A percentile compares a stretch with the other conserved stretches of the same genome.
phyloP scores from a whole-genome alignment of 2,797 vertebrate species.

The Chiroxiphia lanceolata region DNA sequence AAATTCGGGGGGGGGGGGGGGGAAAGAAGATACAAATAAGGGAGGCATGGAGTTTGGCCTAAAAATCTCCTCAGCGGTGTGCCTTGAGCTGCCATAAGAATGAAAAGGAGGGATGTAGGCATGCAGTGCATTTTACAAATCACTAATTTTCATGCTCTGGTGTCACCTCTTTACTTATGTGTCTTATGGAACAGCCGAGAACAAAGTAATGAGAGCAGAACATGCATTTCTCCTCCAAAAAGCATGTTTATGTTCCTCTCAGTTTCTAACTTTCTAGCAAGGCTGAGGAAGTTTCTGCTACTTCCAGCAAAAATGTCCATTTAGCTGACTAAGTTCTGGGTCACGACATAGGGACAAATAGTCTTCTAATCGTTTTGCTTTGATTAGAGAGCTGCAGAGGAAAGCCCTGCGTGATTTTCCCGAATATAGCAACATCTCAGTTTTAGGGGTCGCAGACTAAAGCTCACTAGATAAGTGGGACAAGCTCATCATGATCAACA shows the following conservation, averaged over 20 bases:
- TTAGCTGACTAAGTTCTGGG: background rate
- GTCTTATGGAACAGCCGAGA: background rate
- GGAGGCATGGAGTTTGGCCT: background rate
- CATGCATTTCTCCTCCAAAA: background rate
- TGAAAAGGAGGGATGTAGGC: background rate
- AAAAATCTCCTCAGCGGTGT: background rate
- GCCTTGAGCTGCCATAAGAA: background rate
- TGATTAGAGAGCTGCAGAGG: too few species aligned
- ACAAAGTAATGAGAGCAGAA: background rate
- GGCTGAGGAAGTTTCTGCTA: background rate
- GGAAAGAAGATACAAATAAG: fast-evolving
- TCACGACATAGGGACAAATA: background rate
- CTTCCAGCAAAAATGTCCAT: background rate
- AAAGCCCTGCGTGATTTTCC: background rate
- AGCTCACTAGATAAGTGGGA: background rate
- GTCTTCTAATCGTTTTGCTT: background rate
- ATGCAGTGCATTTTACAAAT: background rate
- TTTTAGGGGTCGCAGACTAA: background rate
- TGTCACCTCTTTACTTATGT: background rate
- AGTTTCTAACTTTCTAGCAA: background rate
- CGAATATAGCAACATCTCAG: background rate
- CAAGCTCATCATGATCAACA: background rate
- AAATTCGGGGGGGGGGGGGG: background rate
- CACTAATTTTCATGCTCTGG: background rate
- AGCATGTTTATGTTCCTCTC: background rate